phyloP scores from a whole-genome alignment of 1,140 invertebrate genomes.

The Brachionus rubens region DNA sequence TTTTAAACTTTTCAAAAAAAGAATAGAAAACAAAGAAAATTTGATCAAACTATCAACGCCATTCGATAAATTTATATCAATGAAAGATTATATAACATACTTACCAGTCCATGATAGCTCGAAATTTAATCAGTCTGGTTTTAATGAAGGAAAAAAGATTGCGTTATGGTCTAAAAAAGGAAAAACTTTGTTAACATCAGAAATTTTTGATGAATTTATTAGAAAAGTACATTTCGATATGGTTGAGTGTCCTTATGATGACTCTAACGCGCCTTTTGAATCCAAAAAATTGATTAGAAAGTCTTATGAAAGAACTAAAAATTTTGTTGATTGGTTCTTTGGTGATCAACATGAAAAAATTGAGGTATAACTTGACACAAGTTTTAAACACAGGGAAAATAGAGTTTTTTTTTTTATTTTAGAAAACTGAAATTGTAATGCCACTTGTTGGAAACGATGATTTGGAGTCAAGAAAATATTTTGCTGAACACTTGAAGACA shows the following conservation, averaged over 20 bases:
- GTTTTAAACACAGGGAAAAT: too few relatives aligned
- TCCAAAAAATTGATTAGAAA: conserved; percentile 38
- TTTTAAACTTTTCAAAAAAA: background rate
- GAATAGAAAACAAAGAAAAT: conserved; percentile 28
- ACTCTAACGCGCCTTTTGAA: background rate
- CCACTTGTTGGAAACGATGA: conserved; percentile 13
- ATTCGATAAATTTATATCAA: conserved; percentile 1
- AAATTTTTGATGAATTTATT: conserved; percentile 14
- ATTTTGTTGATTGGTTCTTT: conserved; percentile 42
- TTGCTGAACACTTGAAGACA: background rate
- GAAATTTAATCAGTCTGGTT: background rate
- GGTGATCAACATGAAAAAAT: background rate
- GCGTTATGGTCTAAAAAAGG: conserved; percentile 38
- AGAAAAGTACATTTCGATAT: conserved; percentile 36
- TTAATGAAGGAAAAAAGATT: conserved; percentile 40
- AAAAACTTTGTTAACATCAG: conserved; percentile 8
- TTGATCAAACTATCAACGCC: conserved; percentile 18
- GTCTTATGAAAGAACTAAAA: conserved; percentile 15
- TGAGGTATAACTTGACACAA: background rate
- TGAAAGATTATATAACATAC: conserved; percentile 32
- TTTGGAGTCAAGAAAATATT: conserved; percentile 1
- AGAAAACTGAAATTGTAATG: conserved; percentile 19
- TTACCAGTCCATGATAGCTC: conserved; percentile 34
- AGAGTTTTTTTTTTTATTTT: background rate
- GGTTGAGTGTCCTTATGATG: conserved; percentile 30